Conservation (phyloP, 2,113 vertebrate genomes). For the Laterallus jamaicensis region DNA sequence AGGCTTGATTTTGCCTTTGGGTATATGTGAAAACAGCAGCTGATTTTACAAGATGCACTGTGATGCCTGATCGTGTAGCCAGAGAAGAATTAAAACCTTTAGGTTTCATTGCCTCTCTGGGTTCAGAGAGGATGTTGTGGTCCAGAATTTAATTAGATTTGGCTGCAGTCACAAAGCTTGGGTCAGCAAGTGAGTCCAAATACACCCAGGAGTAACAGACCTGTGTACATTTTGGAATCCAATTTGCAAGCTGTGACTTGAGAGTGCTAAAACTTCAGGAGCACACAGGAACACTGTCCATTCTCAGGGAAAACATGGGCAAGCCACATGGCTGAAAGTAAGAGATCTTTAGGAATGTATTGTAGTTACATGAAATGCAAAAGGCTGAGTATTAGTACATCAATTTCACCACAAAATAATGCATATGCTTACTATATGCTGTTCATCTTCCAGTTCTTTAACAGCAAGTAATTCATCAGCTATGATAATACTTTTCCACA, state of each 20-base stretch:
- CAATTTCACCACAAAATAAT: neutral
- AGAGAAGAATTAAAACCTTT: conserved; percentile 10
- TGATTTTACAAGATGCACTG: conserved; percentile 42
- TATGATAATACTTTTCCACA: neutral
- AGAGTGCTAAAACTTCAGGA: neutral
- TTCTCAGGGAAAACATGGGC: neutral
- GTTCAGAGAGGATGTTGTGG: neutral
- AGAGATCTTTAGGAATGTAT: neutral
- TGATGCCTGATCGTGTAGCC: neutral
- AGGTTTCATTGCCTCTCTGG: neutral
- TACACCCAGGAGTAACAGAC: neutral
- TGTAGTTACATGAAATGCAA: neutral
- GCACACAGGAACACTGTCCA: neutral
- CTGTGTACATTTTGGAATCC: neutral
- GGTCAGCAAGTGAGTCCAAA: neutral
- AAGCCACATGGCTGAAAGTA: neutral
- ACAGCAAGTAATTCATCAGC: neutral
- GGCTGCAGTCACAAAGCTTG: neutral
- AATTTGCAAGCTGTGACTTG: neutral
- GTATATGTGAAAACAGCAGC: neutral
- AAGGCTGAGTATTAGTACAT: neutral
- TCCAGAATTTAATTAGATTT: conserved; percentile 20
- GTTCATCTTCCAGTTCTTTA: neutral
- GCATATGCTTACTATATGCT: neutral
- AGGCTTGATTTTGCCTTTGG: conserved; percentile 48